phyloP scores from a whole-genome alignment of 2,888 invertebrate genomes.

The Pollenia amentaria region DNA sequence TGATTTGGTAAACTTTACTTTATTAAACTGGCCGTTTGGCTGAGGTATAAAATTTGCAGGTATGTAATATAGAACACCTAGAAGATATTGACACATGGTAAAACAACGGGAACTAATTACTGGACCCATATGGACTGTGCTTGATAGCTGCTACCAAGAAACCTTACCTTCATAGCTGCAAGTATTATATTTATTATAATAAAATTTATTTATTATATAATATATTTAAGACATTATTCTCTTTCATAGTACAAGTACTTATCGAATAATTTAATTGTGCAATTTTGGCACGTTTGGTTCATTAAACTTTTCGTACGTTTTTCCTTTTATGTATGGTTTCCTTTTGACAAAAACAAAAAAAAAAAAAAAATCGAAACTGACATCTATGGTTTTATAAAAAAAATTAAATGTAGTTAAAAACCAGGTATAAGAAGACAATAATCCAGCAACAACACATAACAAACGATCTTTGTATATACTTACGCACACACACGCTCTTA shows the following conservation, averaged over 20 bases:
- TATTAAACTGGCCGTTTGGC: too few species aligned
- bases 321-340: constrained; percentile 66
- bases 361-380: constrained; percentile 37
- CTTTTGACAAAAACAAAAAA: constrained; percentile 44
- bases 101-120: too few species aligned
- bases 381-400: constrained; percentile 39
- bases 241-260: not conserved
- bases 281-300: constrained; percentile 74
- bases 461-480: constrained; percentile 27
- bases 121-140: too few species aligned
- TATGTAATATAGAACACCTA: too few species aligned
- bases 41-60: too few species aligned
- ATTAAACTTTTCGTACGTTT: constrained; percentile 72
- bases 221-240: not conserved
- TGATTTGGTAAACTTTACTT: too few species aligned
- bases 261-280: constrained; percentile 56
- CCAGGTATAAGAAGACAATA: constrained; percentile 57
- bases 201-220: constrained; percentile 29
- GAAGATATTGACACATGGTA: too few species aligned
- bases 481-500: not conserved
- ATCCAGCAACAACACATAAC: constrained; percentile 17
- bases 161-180: too few species aligned
- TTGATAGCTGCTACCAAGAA: too few species aligned
- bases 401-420: constrained; percentile 30
- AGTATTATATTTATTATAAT: constrained; percentile 5